Percentiles rank a stretch among this genome's conserved stretches.
phyloP scores from a whole-genome alignment of 2,797 vertebrate species.

The Cossypha caffra region DNA sequence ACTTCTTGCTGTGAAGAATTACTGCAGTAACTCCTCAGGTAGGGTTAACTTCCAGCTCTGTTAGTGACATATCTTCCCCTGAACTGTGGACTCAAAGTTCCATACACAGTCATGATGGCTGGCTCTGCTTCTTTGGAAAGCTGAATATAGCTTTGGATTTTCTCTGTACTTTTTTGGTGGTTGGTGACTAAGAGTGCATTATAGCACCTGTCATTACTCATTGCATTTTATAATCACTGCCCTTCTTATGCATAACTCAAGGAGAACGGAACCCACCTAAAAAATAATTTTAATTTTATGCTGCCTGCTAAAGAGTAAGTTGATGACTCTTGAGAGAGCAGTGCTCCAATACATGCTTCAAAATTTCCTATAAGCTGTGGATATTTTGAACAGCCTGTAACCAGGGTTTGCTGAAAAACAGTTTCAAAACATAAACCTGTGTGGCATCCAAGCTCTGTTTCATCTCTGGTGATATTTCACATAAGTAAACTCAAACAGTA shows the following conservation, averaged over 20 bases:
- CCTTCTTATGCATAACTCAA: neutral
- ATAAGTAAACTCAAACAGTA: neutral
- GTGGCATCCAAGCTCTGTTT: constrained; percentile 1
- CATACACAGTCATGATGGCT: neutral
- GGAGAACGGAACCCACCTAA: neutral
- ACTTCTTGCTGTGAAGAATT: neutral
- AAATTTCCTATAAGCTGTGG: neutral
- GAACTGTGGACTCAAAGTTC: neutral
- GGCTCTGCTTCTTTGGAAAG: neutral
- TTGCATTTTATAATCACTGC: neutral
- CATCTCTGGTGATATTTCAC: constrained; percentile 5
- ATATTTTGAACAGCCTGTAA: neutral
- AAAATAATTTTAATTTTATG: neutral
- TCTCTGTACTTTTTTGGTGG: neutral
- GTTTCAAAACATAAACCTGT: neutral
- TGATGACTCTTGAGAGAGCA: neutral
- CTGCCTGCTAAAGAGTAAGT: neutral
- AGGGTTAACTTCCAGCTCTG: neutral
- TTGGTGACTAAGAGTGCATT: neutral
- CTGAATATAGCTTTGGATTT: neutral
- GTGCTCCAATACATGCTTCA: neutral
- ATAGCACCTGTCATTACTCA: neutral
- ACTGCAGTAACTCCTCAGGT: neutral
- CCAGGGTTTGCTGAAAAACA: neutral
- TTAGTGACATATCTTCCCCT: neutral